These are phyloP conservation scores for Coelinius sp. DNA, from an alignment of 2,888 invertebrate species.

Conservation along the genomic window DNA sequence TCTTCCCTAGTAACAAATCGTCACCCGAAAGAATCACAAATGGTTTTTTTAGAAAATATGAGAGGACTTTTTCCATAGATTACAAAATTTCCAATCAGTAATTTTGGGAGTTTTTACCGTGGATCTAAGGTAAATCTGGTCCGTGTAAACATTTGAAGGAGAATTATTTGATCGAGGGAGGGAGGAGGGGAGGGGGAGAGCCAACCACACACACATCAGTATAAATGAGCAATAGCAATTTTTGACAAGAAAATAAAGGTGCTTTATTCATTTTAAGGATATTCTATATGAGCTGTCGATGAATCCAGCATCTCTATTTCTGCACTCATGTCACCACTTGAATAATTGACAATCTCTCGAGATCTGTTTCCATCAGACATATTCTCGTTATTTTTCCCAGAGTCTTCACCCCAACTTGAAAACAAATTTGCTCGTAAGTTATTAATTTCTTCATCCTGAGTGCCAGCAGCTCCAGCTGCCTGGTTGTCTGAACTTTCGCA, in stretches of 20 bases:
- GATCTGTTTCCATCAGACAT: slow-evolving; percentile 54
- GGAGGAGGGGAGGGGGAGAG: too few species aligned
- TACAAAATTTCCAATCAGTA: too few species aligned
- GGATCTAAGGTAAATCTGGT: too few species aligned
- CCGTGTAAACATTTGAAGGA: too few species aligned
- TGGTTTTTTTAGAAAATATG: too few species aligned
- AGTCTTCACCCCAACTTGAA: slow-evolving; percentile 66
- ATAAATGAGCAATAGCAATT: background rate
- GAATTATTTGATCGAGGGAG: too few species aligned
- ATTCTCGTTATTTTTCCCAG: slow-evolving; percentile 61
- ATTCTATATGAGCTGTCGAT: slow-evolving; percentile 67
- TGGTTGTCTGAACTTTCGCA: slow-evolving; percentile 53
- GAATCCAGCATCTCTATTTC: slow-evolving; percentile 71
- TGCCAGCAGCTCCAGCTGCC: slow-evolving; percentile 48
- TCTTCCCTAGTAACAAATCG: too few species aligned
- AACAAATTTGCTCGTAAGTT: slow-evolving; percentile 66
- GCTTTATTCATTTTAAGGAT: slow-evolving; percentile 35
- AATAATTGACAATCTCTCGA: slow-evolving; percentile 64
- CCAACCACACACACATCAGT: too few species aligned
- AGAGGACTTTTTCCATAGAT: too few species aligned
- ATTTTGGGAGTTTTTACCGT: too few species aligned
- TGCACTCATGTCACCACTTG: slow-evolving; percentile 65
- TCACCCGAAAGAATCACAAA: too few species aligned
- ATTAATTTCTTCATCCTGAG: slow-evolving; percentile 61
- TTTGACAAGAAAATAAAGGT: background rate